Evolutionary conservation across 2,888 invertebrate species (phyloP).

Genomic region (Cephalotes varians): DNA sequence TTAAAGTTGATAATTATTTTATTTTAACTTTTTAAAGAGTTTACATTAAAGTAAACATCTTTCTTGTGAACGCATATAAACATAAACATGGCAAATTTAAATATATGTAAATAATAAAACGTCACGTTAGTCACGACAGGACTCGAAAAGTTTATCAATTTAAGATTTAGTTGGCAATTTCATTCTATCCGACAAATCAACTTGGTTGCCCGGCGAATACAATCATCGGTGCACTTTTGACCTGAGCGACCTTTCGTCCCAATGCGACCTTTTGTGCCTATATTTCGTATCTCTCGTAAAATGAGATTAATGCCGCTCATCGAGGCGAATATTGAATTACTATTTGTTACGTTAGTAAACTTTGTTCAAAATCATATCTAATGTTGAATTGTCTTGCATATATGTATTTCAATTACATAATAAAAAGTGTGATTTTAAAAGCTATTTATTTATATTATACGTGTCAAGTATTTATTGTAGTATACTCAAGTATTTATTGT

Average conservation of each 20-base stretch:
- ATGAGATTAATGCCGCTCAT: slow-evolving; percentile 39
- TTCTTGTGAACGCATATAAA: not conserved
- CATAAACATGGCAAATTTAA: not conserved
- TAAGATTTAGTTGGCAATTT: slow-evolving; percentile 6
- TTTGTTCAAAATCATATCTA: not conserved
- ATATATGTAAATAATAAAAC: not conserved
- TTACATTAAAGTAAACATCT: not conserved
- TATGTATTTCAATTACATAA: not conserved
- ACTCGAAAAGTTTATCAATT: not conserved
- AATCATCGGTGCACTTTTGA: slow-evolving; percentile 40
- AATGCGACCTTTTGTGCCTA: slow-evolving; percentile 24
- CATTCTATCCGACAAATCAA: not conserved
- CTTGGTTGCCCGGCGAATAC: not conserved
- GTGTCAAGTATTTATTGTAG: too few species aligned
- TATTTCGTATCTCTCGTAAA: slow-evolving; percentile 19
- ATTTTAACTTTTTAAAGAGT: not conserved
- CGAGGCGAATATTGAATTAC: not conserved
- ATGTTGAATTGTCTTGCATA: not conserved
- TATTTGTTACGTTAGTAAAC: slow-evolving; percentile 1
- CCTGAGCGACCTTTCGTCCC: slow-evolving; percentile 30
- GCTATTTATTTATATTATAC: not conserved
- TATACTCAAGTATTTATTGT: too few species aligned
- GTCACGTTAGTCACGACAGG: not conserved
- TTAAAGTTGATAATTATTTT: not conserved
- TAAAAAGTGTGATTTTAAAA: not conserved